Evolutionary conservation across 2,888 invertebrate genomes (phyloP).

Genomic region (Glomeris marginata): DNA sequence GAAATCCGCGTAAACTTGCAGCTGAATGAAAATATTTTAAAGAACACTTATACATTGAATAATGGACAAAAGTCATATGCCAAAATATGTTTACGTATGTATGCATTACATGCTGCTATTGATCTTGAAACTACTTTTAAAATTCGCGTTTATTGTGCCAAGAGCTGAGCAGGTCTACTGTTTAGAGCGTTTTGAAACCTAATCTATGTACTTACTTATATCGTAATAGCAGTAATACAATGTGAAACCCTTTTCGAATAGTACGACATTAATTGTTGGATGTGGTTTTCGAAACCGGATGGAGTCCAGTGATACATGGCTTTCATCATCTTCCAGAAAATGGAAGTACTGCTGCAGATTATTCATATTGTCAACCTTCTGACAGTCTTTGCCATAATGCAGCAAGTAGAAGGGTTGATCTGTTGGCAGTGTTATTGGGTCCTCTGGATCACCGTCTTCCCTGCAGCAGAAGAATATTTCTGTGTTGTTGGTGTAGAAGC

Average conservation of each 20-base stretch:
- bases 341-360: conserved; percentile 21
- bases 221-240: conserved; percentile 22
- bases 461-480: conserved; percentile 22
- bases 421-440: conserved; percentile 19
- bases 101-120: no score
- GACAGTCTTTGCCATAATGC: conserved; percentile 21
- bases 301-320: conserved; percentile 7
- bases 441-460: conserved; percentile 20
- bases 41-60: no score
- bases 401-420: conserved; percentile 21
- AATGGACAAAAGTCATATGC: no score
- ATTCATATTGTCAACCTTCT: conserved; percentile 22
- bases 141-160: no score
- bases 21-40: no score
- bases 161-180: no score
- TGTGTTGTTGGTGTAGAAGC: conserved; percentile 19
- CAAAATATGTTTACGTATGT: no score
- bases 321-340: conserved; percentile 19
- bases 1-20: conserved; percentile 20
- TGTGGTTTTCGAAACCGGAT: conserved; percentile 19
- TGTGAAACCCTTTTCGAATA: conserved; percentile 21
- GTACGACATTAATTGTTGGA: conserved; percentile 19
- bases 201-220: conserved; percentile 18
- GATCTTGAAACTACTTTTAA: no score
- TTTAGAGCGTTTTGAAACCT: no score